A percentile compares a stretch with the other conserved stretches of the same genome.
These are phyloP conservation scores for Manis javanica DNA, from an alignment of 2,797 vertebrate species.

Conservation along the genomic window DNA sequence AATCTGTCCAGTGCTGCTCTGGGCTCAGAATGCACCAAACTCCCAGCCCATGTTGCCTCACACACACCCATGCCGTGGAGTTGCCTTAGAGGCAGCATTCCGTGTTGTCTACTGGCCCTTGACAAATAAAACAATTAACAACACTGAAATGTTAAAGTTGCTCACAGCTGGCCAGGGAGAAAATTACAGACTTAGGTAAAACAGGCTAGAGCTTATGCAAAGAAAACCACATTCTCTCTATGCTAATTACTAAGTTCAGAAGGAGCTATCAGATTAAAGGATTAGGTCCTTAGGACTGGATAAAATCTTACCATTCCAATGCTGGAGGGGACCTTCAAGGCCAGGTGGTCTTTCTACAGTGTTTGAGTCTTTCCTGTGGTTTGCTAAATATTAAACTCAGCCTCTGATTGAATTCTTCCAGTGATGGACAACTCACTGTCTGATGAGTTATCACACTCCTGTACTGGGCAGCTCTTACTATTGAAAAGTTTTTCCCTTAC, in stretches of 20 bases:
- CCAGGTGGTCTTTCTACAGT: accelerated
- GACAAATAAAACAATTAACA: not conserved
- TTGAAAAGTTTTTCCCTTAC: not conserved
- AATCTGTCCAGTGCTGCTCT: not conserved
- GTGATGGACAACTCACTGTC: not conserved
- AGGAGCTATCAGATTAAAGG: not conserved
- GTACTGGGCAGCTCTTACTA: not conserved
- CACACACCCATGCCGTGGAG: accelerated
- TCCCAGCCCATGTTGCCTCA: not conserved
- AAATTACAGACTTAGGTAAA: constrained; percentile 44
- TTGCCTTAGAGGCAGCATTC: not conserved
- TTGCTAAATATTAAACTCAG: not conserved
- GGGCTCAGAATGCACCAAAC: not conserved
- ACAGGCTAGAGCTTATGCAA: not conserved
- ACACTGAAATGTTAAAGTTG: constrained; percentile 40
- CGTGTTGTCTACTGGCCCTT: not conserved
- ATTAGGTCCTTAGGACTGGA: not conserved
- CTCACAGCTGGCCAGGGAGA: not conserved
- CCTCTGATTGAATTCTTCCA: not conserved
- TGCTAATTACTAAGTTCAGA: not conserved
- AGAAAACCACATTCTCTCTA: not conserved
- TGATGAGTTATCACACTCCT: not conserved
- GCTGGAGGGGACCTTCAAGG: not conserved
- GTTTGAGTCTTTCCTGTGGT: not conserved
- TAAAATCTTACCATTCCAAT: not conserved